phyloP scores from a whole-genome alignment of 2,888 invertebrate genomes.

The Meta bourneti region DNA sequence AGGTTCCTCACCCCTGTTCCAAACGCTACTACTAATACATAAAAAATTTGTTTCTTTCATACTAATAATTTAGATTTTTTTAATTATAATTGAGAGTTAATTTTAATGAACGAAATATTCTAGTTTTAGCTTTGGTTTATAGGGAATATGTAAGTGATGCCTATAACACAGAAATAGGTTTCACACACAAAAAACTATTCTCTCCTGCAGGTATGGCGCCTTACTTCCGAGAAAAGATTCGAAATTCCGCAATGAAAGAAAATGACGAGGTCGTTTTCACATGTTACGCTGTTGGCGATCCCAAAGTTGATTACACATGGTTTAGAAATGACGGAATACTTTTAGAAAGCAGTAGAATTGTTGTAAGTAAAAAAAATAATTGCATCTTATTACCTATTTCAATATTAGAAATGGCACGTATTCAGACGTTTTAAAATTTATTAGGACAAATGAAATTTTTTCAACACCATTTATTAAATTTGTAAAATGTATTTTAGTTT shows the following conservation, averaged over 20 bases:
- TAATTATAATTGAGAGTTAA: too few relatives aligned
- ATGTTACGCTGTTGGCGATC: slow-evolving; percentile 93
- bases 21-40: too few relatives aligned
- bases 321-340: slow-evolving; percentile 80
- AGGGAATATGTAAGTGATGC: too few relatives aligned
- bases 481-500: background rate
- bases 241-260: slow-evolving; percentile 89
- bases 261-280: slow-evolving; percentile 88
- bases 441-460: background rate
- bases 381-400: background rate
- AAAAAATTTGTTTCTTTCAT: too few relatives aligned
- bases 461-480: background rate
- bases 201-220: slow-evolving; percentile 83
- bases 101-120: too few relatives aligned
- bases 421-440: background rate
- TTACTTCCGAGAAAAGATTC: slow-evolving; percentile 95
- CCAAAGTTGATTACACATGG: slow-evolving; percentile 93
- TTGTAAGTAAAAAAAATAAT: slow-evolving; percentile 49
- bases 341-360: slow-evolving; percentile 77
- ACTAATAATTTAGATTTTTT: too few relatives aligned
- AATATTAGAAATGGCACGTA: background rate
- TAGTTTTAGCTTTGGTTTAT: too few relatives aligned
- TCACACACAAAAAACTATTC: background rate
- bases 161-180: too few relatives aligned
- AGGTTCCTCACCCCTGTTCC: too few relatives aligned